Evolutionary conservation across 92 coral and sea anemone genomes (phyloP), one percentile per base, ranked within the genome.

Genomic region (Metridium senile): DNA sequence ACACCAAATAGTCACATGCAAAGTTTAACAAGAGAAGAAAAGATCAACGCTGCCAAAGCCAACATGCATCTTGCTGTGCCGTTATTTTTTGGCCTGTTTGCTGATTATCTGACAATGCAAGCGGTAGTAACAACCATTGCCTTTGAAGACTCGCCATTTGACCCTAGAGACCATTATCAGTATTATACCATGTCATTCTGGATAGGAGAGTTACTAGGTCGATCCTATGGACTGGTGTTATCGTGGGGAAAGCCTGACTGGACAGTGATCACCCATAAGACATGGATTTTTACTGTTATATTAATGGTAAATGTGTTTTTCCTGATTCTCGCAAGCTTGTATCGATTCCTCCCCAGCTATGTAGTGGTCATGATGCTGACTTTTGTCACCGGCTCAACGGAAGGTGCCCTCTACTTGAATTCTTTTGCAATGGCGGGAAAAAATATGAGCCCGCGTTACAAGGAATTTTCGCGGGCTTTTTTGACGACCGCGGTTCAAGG

Each of bases 381-480:
- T 9, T 79, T 79, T 62, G 26, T 79, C 23, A 79, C 84, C 35
- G 84, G 84, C 2, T 71, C 84, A 7, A 34, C 70, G 0, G 84
- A 79, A 26, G 84, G 84, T 22, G 84, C 84, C 6, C 84, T 79
- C 30, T 79, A 79, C 46, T 56, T 79, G 39, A 79, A 79, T 67
- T 67, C 84, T 13, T 79, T 79, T 35, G 84, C 84, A 8, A 59
- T 79, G 70, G 84, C 84, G 76, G 84, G 84, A 79, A 79, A 58
- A 59, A 71, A 79, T 70, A 79, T 79, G 84, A 71, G 84, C 68
- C 84, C 84, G 76, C 84, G 84, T n/a, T 79, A 79, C 70, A 79
- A 79, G 84, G 84, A 79, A 70, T 79, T 79, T 79, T 79, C 84
- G 46, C 84, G 84, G 76, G 84, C 84, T 58, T 79, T 79, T 70